Evolutionary conservation across 1,140 invertebrate species (phyloP), one percentile per base, ranked within the genome.

Genomic region (Coenobita brevimanus): DNA sequence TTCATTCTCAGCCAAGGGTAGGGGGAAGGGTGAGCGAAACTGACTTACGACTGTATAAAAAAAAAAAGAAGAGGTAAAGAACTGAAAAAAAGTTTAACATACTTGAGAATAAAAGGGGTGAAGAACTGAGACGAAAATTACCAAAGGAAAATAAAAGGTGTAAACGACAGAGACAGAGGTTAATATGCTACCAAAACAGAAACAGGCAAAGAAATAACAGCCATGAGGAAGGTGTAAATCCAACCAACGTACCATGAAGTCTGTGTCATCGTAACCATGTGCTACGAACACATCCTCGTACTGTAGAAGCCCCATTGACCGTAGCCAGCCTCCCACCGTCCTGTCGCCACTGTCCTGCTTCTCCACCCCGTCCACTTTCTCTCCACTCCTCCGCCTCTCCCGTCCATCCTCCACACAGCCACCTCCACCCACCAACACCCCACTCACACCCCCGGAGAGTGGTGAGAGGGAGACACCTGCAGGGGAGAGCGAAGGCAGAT

Each of bases 241-340:
- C n/a, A n/a, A 3, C 36, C n/a, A 4, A 95, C 96, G 95, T 93
- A 99, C 98, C 94, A 99, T 94, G 93, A 98, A 99, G 89, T 98
- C 96, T 30, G 97, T 93, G 92, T 99, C 96, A 92, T 99, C 98
- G 92, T 96, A 99, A 46, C 98, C 98, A 92, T 97, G 97, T 81
- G 96, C 95, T 50, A 96, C 92, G 85, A 99, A 96, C 10, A 96
- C 93, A 13, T 95, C 94, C 91, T 97, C 97, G 91, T 98, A 97
- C 92, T 98, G 96, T 15, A 95, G 94, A 75, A 99, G 93, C 8
- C 95, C 95, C 0, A 98, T 92, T 76, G 73, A 75, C 27, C 69
- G 62, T 36, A 90, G 76, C 89, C 89, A 90, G 15, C 76, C 73
- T 21, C 87, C 85, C 67, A 89, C 62, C 0, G 76, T 71, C 33